Base-by-base conservation (phyloP, 1,140 invertebrate genomes). In the Acromyrmex echinatior region DNA sequence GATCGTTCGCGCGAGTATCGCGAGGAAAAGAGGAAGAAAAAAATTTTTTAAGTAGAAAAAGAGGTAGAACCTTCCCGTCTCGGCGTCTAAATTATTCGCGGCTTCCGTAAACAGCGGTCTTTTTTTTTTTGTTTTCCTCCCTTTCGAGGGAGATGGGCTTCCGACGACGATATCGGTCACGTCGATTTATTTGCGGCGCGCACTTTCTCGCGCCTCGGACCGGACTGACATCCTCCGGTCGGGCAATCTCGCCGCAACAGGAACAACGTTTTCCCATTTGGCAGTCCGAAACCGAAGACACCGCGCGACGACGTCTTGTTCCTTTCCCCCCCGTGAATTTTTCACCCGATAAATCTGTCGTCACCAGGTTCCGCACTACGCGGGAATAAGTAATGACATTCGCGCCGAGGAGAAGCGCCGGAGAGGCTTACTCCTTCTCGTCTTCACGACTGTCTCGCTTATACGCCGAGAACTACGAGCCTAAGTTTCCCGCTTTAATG, bases 261-360 rank as follows among this genome's bases (percentile, higher is more conserved):
- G 89, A 91, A 93, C 93, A 93, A 91, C 93, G 91, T 82, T 94
- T 94, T 93, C 93, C 92, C 93, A 93, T 94, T 94, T 94, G 93
- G 91, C 89, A 81, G 63, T 88, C 78, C 86, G 84, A 90, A 89
- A 89, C 84, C 74, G 79, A 87, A 84, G 80, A 84, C 80, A 62
- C 39, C n/a, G 56, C 80, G 80, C 87, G 84, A 65, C 45, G 79
- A 56, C 81, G 70, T 84, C 77, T 56, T 78, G 39, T 65, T 88
- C 87, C 56, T 91, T 87, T 31, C 31, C 31, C 88, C 74, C 28
- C 77, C 62, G 63, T 92, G 88, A 93, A 93, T 93, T 93, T 93
- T 93, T 93, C 87, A 93, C 87, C 77, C 89, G 88, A 92, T 93
- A 93, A 93, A 93, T 93, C 90, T 86, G 90, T 82, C 91, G 74